Conservation (phyloP, 2,113 vertebrate genomes). For the Actinemys pallida region DNA sequence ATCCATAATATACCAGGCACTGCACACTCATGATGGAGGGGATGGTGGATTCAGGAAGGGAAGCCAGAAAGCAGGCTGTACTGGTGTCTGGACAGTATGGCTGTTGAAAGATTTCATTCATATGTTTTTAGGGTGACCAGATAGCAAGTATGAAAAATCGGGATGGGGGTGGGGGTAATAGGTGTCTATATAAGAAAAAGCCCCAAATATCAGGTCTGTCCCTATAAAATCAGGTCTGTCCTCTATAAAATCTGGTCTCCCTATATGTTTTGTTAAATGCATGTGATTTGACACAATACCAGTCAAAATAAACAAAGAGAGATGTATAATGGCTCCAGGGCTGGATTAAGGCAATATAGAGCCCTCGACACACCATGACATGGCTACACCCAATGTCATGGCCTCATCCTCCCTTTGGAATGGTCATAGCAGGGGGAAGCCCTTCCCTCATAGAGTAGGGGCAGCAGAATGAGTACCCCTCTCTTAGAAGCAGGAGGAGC, state of each 20-base stretch:
- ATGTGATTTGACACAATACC: background rate
- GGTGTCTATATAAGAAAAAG: too few species aligned
- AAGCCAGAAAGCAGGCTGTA: background rate
- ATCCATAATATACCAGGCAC: conserved; percentile 17
- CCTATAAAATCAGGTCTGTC: too few species aligned
- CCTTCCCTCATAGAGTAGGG: background rate
- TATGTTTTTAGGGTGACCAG: background rate
- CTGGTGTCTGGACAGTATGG: background rate
- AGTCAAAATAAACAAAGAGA: background rate
- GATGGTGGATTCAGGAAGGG: background rate
- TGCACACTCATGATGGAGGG: background rate
- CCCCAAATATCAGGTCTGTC: too few species aligned
- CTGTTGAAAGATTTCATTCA: background rate
- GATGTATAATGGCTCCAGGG: background rate
- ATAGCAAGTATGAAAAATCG: too few species aligned
- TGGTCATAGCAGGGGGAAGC: background rate
- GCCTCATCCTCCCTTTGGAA: background rate
- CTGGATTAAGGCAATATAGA: background rate
- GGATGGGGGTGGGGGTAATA: too few species aligned
- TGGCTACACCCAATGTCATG: background rate
- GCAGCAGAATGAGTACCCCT: background rate
- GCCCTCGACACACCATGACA: background rate
- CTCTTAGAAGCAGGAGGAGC: background rate
- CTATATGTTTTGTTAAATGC: background rate
- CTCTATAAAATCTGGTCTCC: too few species aligned